A percentile compares a stretch with the other conserved stretches of the same genome.
These are phyloP conservation scores for Dinoponera quadriceps DNA, from an alignment of 1,140 invertebrate genomes.

Conservation along the genomic window DNA sequence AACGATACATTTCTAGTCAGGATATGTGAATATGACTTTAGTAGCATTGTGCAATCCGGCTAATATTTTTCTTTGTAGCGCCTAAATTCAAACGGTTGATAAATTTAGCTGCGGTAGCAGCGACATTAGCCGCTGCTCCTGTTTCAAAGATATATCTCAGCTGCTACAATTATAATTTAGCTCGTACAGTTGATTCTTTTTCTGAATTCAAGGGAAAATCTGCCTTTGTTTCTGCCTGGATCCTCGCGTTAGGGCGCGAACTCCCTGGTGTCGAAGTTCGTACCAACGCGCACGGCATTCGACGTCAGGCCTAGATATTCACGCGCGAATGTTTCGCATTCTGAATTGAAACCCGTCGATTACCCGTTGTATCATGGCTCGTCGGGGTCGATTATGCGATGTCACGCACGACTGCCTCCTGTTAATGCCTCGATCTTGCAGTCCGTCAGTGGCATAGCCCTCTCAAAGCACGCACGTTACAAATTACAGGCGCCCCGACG, in stretches of 20 bases:
- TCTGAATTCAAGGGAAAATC: too few species aligned
- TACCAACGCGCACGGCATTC: conserved; percentile 4
- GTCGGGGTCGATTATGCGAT: conserved; percentile 59
- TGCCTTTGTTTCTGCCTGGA: not conserved
- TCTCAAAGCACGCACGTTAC: conserved; percentile 66
- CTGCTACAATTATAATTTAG: too few species aligned
- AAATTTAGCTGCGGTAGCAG: too few species aligned
- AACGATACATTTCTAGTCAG: too few species aligned
- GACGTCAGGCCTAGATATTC: conserved; percentile 33
- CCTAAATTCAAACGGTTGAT: too few species aligned
- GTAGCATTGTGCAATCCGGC: too few species aligned
- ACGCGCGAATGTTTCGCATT: conserved; percentile 43
- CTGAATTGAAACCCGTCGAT: conserved; percentile 46
- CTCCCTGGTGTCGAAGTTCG: not conserved
- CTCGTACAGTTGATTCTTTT: too few species aligned
- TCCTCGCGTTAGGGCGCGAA: not conserved
- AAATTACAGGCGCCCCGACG: conserved; percentile 67
- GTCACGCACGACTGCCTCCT: conserved; percentile 56
- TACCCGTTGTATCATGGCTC: conserved; percentile 34
- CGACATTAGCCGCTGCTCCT: too few species aligned
- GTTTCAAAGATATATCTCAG: too few species aligned
- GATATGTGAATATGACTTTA: too few species aligned
- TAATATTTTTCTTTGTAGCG: too few species aligned
- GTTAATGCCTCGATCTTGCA: conserved; percentile 63
- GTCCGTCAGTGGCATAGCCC: conserved; percentile 45